A percentile compares a stretch with the other conserved stretches of the same genome.
These are phyloP conservation scores for Hyles vespertilio DNA, from an alignment of 1,140 invertebrate species.

Conservation along the genomic window DNA sequence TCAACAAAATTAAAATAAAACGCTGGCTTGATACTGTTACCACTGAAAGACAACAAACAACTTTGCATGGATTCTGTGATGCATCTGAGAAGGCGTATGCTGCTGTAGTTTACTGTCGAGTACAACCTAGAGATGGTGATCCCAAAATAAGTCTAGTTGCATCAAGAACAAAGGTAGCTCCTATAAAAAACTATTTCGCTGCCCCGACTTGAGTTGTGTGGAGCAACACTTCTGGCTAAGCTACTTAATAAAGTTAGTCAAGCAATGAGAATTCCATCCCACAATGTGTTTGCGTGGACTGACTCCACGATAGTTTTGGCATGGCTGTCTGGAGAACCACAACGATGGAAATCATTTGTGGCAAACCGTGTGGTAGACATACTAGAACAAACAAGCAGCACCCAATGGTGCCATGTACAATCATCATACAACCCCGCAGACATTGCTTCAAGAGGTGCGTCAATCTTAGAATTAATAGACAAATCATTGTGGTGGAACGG, in stretches of 20 bases:
- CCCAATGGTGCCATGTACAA: too few species aligned
- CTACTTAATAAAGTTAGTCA: slow-evolving; percentile 33
- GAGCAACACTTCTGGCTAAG: slow-evolving; percentile 51
- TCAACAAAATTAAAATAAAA: slow-evolving; percentile 26
- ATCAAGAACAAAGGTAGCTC: slow-evolving; percentile 25
- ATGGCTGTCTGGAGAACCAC: slow-evolving; percentile 40
- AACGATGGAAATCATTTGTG: slow-evolving; percentile 22
- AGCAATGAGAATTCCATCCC: slow-evolving; percentile 16
- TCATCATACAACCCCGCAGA: too few species aligned
- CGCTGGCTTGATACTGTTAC: slow-evolving; percentile 28
- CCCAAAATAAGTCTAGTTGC: slow-evolving; percentile 19
- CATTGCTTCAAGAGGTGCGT: too few species aligned
- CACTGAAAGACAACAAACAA: slow-evolving; percentile 15
- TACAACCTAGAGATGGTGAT: slow-evolving; percentile 11
- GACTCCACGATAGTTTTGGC: slow-evolving; percentile 59
- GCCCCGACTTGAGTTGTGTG: slow-evolving; percentile 70
- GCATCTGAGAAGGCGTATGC: slow-evolving; percentile 30
- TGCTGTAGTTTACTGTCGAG: slow-evolving; percentile 27
- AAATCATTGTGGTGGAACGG: too few species aligned
- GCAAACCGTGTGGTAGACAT: too few species aligned
- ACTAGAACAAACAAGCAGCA: too few species aligned
- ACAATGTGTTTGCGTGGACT: slow-evolving; percentile 43
- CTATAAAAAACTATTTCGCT: slow-evolving; percentile 43
- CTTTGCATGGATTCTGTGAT: slow-evolving; percentile 44
- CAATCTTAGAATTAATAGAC: too few species aligned